Conservation (phyloP, 2,888 invertebrate species). For the Thelaira solivaga region DNA sequence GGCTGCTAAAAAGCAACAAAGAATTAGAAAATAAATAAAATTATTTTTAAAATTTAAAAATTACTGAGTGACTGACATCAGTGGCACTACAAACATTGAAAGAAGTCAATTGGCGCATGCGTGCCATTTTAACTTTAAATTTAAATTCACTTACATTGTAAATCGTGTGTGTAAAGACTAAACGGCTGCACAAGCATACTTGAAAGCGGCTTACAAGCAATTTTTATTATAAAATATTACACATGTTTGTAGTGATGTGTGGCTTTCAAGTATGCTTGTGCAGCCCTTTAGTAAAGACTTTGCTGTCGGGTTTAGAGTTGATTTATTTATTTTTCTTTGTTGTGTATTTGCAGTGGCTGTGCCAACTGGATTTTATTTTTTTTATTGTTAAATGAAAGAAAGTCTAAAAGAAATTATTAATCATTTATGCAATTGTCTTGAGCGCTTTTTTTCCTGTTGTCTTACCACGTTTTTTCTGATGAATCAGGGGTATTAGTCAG, state of each 20-base stretch:
- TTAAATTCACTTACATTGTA: neutral
- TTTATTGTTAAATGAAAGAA: conserved; percentile 45
- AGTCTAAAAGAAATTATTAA: conserved; percentile 41
- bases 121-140: conserved; percentile 53
- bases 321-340: neutral
- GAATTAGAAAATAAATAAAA: too few species aligned
- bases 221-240: too few species aligned
- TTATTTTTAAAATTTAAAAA: too few species aligned
- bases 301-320: neutral
- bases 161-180: neutral
- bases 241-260: too few species aligned
- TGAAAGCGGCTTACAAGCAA: too few species aligned
- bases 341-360: neutral
- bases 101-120: conserved; percentile 59
- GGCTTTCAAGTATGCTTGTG: too few species aligned
- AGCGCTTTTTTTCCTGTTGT: conserved; percentile 36
- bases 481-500: conserved; percentile 29
- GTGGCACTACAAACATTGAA: conserved; percentile 4
- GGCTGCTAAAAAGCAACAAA: too few species aligned
- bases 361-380: conserved; percentile 17
- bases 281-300: too few species aligned
- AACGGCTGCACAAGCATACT: too few species aligned
- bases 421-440: conserved; percentile 50
- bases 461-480: neutral
- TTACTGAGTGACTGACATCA: too few species aligned